A percentile compares a stretch with the other conserved stretches of the same genome.
Conservation (phyloP, 1,140 invertebrate genomes). For the Drosophila kepulauana region DNA sequence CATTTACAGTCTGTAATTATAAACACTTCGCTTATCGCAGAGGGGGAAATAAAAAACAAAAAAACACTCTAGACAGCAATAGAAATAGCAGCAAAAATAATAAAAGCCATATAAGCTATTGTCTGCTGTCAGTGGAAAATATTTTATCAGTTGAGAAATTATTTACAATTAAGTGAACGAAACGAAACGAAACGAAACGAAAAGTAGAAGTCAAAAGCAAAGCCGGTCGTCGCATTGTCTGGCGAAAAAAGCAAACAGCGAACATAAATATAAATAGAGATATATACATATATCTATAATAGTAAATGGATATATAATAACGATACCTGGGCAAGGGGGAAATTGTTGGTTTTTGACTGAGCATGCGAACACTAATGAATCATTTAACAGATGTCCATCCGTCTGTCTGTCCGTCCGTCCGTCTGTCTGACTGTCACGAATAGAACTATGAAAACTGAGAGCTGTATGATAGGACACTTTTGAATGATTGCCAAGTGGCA, state of each 20-base stretch:
- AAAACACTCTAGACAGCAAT: conserved; percentile 13
- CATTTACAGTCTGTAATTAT: conserved; percentile 28
- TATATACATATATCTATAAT: conserved; percentile 12
- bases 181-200: conserved; percentile 28
- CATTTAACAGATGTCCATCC: conserved; percentile 75
- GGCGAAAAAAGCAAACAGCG: conserved; percentile 37
- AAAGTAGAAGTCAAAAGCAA: conserved; percentile 43
- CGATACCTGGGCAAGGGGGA: conserved; percentile 19
- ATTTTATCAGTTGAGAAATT: conserved; percentile 59
- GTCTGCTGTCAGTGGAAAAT: conserved; percentile 44
- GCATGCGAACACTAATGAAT: conserved; percentile 67
- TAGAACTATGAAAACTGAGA: conserved; percentile 49
- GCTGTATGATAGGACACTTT: conserved; percentile 49
- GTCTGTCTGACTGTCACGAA: conserved; percentile 1
- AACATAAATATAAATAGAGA: conserved; percentile 19
- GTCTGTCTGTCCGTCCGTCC: conserved; percentile 13
- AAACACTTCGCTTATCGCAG: conserved; percentile 14
- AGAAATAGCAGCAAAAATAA: conserved; percentile 33
- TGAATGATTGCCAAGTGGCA: conserved; percentile 63
- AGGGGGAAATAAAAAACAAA: background rate
- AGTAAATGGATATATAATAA: conserved; percentile 16
- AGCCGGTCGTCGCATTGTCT: conserved; percentile 71
- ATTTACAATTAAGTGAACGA: conserved; percentile 55
- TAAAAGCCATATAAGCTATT: conserved; percentile 24
- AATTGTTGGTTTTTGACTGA: conserved; percentile 40